A percentile compares a stretch with the other conserved stretches of the same genome.
phyloP scores from a whole-genome alignment of 1,140 invertebrate genomes.

The Euwallacea similis region DNA sequence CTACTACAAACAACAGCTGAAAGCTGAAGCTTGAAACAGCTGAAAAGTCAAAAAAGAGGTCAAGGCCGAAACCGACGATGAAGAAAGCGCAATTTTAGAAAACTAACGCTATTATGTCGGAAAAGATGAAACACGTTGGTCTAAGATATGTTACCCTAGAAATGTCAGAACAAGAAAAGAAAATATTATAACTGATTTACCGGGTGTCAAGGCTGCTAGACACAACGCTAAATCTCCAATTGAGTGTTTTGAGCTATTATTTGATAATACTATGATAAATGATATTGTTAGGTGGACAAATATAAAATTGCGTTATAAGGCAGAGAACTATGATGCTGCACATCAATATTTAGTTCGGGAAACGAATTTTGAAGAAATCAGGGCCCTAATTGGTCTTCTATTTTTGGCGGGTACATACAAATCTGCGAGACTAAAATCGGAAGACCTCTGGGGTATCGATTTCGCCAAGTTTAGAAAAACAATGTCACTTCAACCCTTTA shows the following conservation, averaged over 20 bases:
- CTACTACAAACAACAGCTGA: neutral
- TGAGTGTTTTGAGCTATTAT: slow-evolving; percentile 45
- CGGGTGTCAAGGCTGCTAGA: slow-evolving; percentile 40
- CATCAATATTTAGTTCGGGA: slow-evolving; percentile 16
- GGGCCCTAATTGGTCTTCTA: slow-evolving; percentile 26
- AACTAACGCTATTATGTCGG: neutral
- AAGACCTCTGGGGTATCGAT: slow-evolving; percentile 42
- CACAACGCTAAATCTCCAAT: slow-evolving; percentile 39
- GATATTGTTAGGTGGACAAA: slow-evolving; percentile 40
- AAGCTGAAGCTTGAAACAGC: neutral
- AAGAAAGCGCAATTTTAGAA: neutral
- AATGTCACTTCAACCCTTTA: slow-evolving; percentile 47
- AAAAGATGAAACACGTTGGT: slow-evolving; percentile 22
- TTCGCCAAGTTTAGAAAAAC: slow-evolving; percentile 46
- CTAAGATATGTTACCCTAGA: slow-evolving; percentile 17
- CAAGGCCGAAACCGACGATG: neutral
- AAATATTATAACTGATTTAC: slow-evolving; percentile 44
- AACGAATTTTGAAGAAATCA: slow-evolving; percentile 25
- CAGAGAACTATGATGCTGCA: slow-evolving; percentile 23
- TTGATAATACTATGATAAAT: slow-evolving; percentile 41
- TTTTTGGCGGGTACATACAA: slow-evolving; percentile 21
- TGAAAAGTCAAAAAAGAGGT: neutral
- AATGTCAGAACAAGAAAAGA: slow-evolving; percentile 40
- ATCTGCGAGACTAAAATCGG: slow-evolving; percentile 18
- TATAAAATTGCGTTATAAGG: slow-evolving; percentile 29